Evolutionary conservation across 2,888 invertebrate genomes (phyloP).

Genomic region (Acleris emargana): DNA sequence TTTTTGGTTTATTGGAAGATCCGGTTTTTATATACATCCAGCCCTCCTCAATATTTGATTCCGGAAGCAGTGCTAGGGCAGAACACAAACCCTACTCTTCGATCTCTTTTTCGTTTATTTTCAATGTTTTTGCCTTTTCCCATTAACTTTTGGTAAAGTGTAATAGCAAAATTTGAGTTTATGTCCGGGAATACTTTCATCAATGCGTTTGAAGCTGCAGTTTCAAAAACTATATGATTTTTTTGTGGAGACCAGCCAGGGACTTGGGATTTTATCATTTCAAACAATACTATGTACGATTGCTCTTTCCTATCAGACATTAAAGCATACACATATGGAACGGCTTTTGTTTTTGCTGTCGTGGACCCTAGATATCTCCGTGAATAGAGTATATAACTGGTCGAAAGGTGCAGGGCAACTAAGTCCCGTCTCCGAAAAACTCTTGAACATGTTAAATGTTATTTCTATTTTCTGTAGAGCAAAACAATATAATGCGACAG

Average conservation of each 20-base stretch:
- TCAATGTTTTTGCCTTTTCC: not conserved
- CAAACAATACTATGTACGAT: slow-evolving; percentile 10
- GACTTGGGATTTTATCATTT: slow-evolving; percentile 9
- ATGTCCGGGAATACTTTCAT: not conserved
- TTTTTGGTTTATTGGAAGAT: slow-evolving; percentile 6
- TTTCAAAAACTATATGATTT: slow-evolving; percentile 6
- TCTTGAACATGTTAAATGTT: slow-evolving; percentile 2
- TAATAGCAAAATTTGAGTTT: not conserved
- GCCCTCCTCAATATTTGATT: slow-evolving; percentile 3
- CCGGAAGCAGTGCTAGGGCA: slow-evolving; percentile 6
- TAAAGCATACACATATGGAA: too few species aligned
- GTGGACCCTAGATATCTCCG: not conserved
- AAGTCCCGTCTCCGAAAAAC: slow-evolving; percentile 1
- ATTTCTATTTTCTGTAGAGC: not conserved
- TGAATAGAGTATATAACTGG: slow-evolving; percentile 8
- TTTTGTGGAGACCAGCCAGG: slow-evolving; percentile 8
- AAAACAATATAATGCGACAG: too few species aligned
- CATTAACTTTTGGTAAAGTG: not conserved
- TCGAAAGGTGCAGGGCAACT: slow-evolving; percentile 5
- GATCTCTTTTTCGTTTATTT: not conserved
- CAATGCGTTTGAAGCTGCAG: not conserved
- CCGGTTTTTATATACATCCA: slow-evolving; percentile 7
- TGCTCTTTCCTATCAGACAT: too few species aligned
- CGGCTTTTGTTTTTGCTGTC: too few species aligned
- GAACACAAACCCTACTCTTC: not conserved